phyloP scores from a whole-genome alignment of 2,888 invertebrate genomes.

The Dynastes grantii region DNA sequence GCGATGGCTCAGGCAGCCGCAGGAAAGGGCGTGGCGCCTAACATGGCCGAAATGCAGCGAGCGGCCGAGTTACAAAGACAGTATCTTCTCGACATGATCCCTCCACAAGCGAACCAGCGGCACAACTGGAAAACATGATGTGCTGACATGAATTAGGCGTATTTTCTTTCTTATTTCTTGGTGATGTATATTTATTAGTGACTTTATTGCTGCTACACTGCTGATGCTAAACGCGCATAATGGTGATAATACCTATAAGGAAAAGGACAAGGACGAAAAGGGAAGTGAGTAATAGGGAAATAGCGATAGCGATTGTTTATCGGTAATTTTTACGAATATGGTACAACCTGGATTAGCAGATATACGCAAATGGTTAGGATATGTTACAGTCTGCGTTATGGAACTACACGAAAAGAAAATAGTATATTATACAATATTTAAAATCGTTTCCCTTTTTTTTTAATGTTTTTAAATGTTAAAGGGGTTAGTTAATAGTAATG shows the following conservation, averaged over 20 bases:
- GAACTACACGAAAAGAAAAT: background rate
- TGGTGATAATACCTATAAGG: conserved; percentile 32
- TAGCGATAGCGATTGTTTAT: conserved; percentile 21
- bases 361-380: background rate
- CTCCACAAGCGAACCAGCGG: conserved; percentile 74
- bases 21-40: conserved; percentile 70
- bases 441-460: background rate
- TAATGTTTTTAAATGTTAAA: too few species aligned
- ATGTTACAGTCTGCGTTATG: background rate
- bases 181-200: conserved; percentile 53
- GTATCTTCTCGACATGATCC: conserved; percentile 97
- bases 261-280: background rate
- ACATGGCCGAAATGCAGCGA: conserved; percentile 83
- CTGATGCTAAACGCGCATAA: conserved; percentile 42
- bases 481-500: background rate
- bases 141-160: conserved; percentile 57
- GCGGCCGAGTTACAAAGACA: conserved; percentile 93
- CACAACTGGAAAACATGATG: conserved; percentile 79
- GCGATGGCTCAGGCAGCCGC: conserved; percentile 85
- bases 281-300: conserved; percentile 13
- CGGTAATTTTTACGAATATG: background rate
- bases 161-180: conserved; percentile 43
- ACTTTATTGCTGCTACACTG: conserved; percentile 44
- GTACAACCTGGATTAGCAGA: conserved; percentile 13
- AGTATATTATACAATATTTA: conserved; percentile 1